Conservation (phyloP, 2,113 vertebrate species). For the Morone chrysops region DNA sequence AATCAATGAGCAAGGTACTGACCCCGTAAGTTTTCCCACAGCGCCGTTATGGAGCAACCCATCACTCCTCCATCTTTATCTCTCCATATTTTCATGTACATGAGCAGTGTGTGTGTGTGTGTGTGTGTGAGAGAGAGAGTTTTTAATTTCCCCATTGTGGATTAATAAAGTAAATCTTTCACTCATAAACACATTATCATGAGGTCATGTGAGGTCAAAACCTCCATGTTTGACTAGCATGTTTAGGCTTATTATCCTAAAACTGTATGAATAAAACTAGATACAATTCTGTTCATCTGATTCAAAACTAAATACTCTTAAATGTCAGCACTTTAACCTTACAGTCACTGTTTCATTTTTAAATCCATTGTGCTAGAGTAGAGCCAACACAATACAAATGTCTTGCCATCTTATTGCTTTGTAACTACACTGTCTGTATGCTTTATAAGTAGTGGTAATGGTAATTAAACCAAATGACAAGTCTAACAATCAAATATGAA, state of each 20-base stretch:
- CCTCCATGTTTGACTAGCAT: too few relatives aligned
- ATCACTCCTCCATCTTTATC: too few relatives aligned
- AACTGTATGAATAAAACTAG: not conserved
- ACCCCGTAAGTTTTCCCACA: too few relatives aligned
- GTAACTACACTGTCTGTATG: not conserved
- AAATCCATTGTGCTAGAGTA: not conserved
- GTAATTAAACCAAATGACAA: constrained; percentile 2
- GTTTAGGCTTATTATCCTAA: not conserved
- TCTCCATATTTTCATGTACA: too few relatives aligned
- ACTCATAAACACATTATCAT: not conserved
- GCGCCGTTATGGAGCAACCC: too few relatives aligned
- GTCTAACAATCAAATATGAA: not conserved
- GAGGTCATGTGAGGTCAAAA: not conserved
- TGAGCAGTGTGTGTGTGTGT: too few relatives aligned
- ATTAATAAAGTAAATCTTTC: not conserved
- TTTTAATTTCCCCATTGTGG: too few relatives aligned
- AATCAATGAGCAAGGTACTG: too few relatives aligned
- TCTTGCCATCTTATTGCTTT: not conserved
- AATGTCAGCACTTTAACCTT: not conserved
- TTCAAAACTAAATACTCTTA: not conserved
- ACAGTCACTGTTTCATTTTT: not conserved
- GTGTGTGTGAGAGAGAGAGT: too few relatives aligned
- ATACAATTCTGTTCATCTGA: not conserved
- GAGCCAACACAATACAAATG: not conserved
- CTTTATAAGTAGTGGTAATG: not conserved